Percentiles rank a stretch among this genome's conserved stretches.
phyloP scores from a whole-genome alignment of 2,797 vertebrate species.

The Lophura swinhoii region DNA sequence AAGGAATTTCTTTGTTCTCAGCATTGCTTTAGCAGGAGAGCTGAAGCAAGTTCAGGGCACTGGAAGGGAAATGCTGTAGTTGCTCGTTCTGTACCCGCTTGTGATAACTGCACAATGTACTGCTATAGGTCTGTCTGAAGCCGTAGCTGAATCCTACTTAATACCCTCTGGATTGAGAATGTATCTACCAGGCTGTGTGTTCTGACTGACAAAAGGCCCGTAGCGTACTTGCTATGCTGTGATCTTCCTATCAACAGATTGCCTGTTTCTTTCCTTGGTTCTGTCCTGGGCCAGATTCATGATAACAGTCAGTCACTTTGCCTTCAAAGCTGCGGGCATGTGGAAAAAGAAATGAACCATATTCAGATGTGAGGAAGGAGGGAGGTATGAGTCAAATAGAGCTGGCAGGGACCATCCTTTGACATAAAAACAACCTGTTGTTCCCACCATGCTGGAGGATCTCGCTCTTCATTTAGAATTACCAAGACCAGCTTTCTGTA shows the following conservation, averaged over 20 bases:
- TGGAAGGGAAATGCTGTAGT: neutral
- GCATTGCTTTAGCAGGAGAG: neutral
- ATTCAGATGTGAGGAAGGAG: neutral
- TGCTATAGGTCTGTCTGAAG: neutral
- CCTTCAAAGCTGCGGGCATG: neutral
- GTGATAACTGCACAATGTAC: neutral
- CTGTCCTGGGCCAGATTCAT: neutral
- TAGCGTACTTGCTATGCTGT: no score
- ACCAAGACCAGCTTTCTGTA: neutral
- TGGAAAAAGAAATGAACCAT: neutral
- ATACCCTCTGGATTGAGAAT: neutral
- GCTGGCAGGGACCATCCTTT: neutral
- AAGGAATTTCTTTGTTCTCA: constrained; percentile 21
- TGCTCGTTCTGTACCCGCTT: neutral
- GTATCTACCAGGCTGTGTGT: neutral
- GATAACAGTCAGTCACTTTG: neutral
- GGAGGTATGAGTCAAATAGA: neutral
- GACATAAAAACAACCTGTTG: neutral
- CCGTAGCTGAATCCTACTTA: neutral
- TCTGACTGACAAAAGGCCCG: neutral
- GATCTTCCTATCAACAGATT: neutral
- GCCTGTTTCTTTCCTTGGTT: neutral
- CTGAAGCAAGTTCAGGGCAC: neutral
- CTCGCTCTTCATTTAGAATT: neutral
- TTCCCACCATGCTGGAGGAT: neutral